Base-by-base conservation (phyloP, 30 jellyfish, hydroid and myxozoan genomes). In the Cassiopea xamachana region DNA sequence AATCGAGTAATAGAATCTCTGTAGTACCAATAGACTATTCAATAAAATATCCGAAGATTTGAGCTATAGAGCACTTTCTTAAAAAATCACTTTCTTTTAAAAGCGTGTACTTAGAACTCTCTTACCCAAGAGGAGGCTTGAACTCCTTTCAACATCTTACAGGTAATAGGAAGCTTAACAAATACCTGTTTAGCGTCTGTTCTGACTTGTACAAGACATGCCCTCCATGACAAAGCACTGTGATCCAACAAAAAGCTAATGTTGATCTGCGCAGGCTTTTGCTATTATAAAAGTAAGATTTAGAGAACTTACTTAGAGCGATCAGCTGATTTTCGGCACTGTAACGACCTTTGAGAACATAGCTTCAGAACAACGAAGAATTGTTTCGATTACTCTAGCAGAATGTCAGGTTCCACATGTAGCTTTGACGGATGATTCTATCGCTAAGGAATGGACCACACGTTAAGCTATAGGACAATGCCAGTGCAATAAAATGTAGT, bases 151-250 rank as follows among this genome's bases (percentile, higher is more conserved):
- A 64, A 64, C 19, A 55, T 55, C 64, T 55, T 55, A 55, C 74
- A 4, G 15, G 15, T 4, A 14, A 64, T 2, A 64, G 74, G 43
- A 64, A 4, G 15, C 39, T 4, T 13, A 9, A 64, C 74, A 2
- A 64, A 64, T 27, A 7, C 45, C 43, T 27, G 70, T 60, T 69
- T 48, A 60, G 18, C 7, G 69, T 80, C 49, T 47, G 89, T 69
- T 67, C 89, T 49, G 89, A 80, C 89, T 4, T 62, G 89, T 69
- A 80, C 61, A 13, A 80, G 89, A 44, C 89, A 46, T 80, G 89
- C 89, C 77, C 45, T 47, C 43, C 45, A 19, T 8, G 7, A 67
- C 80, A 78, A 78, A 78, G 58, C 49, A 44, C 76, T 1, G 1
- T 78, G 69, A 78, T 78, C 87, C 87, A 1, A 48, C 55, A 59